phyloP scores from a whole-genome alignment of 2,113 vertebrate species.

The Macaca nemestrina region DNA sequence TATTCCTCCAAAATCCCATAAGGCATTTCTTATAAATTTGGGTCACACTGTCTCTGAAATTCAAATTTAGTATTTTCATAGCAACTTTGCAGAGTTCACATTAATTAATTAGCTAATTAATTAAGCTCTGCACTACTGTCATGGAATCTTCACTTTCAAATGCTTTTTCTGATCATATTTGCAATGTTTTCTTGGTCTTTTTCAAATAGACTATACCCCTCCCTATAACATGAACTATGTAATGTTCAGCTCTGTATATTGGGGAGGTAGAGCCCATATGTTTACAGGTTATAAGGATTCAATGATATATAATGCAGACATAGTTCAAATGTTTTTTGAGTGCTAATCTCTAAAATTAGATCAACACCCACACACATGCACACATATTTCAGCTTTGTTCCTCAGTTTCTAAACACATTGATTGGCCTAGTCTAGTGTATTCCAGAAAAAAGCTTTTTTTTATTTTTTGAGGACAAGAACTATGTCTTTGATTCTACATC shows the following conservation, averaged over 20 bases:
- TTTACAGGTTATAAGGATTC: not conserved
- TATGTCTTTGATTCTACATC: not conserved
- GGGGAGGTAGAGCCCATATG: not conserved
- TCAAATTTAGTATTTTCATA: not conserved
- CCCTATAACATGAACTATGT: not conserved
- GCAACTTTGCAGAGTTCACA: not conserved
- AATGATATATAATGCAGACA: constrained; percentile 3
- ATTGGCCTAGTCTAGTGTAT: not conserved
- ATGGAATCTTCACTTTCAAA: not conserved
- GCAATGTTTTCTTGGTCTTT: not conserved
- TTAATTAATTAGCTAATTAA: not conserved
- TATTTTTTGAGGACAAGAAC: not conserved
- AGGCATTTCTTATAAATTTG: not conserved
- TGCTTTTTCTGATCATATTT: not conserved
- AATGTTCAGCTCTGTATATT: not conserved
- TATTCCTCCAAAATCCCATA: not conserved
- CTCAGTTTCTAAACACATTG: not conserved
- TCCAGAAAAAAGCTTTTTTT: not conserved
- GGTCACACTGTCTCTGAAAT: not conserved
- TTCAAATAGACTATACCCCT: not conserved
- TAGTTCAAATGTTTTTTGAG: constrained; percentile 25
- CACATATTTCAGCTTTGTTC: not conserved
- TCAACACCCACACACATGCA: not conserved
- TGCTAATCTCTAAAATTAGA: constrained; percentile 51
- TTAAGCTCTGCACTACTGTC: not conserved